Base-by-base conservation (phyloP, 2,888 invertebrate species). In the Chrysolina americana region DNA sequence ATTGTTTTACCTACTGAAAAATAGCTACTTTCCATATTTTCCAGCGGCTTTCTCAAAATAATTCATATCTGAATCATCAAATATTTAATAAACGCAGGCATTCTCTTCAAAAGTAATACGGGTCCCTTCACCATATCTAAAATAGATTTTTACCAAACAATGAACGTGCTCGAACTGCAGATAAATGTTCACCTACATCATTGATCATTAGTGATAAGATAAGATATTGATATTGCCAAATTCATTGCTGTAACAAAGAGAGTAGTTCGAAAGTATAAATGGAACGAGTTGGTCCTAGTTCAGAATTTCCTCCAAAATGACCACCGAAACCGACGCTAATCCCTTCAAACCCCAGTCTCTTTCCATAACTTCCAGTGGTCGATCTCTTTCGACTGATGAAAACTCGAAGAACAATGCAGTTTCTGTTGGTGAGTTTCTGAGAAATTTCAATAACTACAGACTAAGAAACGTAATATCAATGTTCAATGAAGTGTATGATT, bases 311-410 rank as follows among this genome's bases (percentile, higher is more conserved):
- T 5, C 0, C 36, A n/a, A 66, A 59, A 71, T 71, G 71, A 50
- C 71, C 19, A 66, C 66, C 3, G 59, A 71, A 48, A 59, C 71
- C 5, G 71, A 71, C 50, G 71, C 62, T 8, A 21, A 1, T 0
- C 41, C 44, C 17, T 71, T 65, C 19, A 69, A 1, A 0, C 1
- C 0, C 1, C 69, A 59, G 47, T 28, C 56, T 17, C 0, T 6
- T 41, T 44, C 47, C 5, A n/a, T 15, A 8, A 28, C n/a, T 17
- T n/a, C 59, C 8, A 36, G 9, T n/a, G 15, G 28, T 28, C n/a
- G 28, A 8, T 9, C n/a, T 21, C 6, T 21, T 44, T 3, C 59
- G 9, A n/a, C 2, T 8, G 9, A 10, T 17, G 56, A 36, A 8
- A 11, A 5, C 5, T 21, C 21, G 0, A 53, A 11, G 19, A 53